Evolutionary conservation across 2,888 invertebrate species (phyloP), one percentile per base, ranked within the genome.

Genomic region (Apamea monoglypha): DNA sequence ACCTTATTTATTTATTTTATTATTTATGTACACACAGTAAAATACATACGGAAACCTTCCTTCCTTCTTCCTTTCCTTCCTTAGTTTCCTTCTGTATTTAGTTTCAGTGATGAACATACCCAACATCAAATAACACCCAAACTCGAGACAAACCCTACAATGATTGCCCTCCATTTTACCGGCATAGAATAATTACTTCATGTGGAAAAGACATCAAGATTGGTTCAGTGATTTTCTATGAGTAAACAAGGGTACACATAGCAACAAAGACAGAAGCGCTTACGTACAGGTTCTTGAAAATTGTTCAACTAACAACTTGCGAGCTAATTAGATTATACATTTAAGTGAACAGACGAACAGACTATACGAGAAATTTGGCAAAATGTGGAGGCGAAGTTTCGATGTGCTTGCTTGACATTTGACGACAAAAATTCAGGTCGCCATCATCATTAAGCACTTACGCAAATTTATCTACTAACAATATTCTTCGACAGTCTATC

Each of bases 221-320:
- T 88, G 88, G 83, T 87, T 83, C 86, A 87, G 61, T 88, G 87
- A 76, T 85, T 87, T 88, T 85, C 79, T 81, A 72, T 81, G 63
- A 80, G 73, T 83, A 78, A 87, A 86, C 87, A 84, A 80, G 78
- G 77, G 79, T 61, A 78, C 61, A 76, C 74, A 76, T 79, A 84
- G 81, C 66, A 67, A 83, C 85, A 85, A 85, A 83, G 83, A 83
- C 73, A 73, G 80, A 76, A 66, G 66, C 83, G 83, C 78, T 82
- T 78, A 84, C 82, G 73, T 77, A 80, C 56, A 70, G 53, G 73
- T 86, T 86, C 79, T 85, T 85, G 86, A 86, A 86, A 86, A 87
- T 74, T 81, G 81, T 78, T 86, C 81, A 84, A 81, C 81, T 86
- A 83, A 74, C 75, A 76, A 76, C 84, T 70, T 85, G 73, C 64